These are phyloP conservation scores for Papilio gigon DNA, from an alignment of 2,888 invertebrate genomes.

Conservation along the genomic window DNA sequence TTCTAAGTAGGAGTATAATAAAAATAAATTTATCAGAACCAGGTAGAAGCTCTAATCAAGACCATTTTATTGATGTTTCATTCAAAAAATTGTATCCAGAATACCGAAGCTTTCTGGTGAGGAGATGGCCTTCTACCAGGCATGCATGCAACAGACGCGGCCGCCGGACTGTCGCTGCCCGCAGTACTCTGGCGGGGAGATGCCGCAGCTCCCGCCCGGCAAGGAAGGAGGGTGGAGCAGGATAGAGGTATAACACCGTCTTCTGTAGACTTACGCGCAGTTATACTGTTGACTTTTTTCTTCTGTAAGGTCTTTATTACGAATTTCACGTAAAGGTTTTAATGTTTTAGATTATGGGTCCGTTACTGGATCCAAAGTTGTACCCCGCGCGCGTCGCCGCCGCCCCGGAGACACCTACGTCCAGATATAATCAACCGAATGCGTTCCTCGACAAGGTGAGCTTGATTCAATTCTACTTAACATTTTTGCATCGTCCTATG, in stretches of 20 bases:
- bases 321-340: not conserved
- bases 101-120: conserved; percentile 65
- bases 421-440: conserved; percentile 83
- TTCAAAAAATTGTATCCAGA: conserved; percentile 47
- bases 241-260: conserved; percentile 62
- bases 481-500: not conserved
- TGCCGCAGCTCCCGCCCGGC: conserved; percentile 64
- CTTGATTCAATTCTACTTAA: not conserved
- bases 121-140: conserved; percentile 73
- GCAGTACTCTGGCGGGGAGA: conserved; percentile 66
- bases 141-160: conserved; percentile 72
- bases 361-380: conserved; percentile 83
- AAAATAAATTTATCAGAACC: no score
- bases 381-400: conserved; percentile 82
- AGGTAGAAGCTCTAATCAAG: not conserved
- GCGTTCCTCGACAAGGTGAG: conserved; percentile 83
- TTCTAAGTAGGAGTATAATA: no score
- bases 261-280: no score
- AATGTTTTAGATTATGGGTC: conserved; percentile 80
- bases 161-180: conserved; percentile 75
- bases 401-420: conserved; percentile 80
- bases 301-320: not conserved
- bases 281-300: no score
- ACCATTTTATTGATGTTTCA: not conserved
- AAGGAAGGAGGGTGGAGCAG: conserved; percentile 74